These are phyloP conservation scores for Drosophila sp. DNA, from an alignment of 1,140 invertebrate genomes.

Conservation along the genomic window DNA sequence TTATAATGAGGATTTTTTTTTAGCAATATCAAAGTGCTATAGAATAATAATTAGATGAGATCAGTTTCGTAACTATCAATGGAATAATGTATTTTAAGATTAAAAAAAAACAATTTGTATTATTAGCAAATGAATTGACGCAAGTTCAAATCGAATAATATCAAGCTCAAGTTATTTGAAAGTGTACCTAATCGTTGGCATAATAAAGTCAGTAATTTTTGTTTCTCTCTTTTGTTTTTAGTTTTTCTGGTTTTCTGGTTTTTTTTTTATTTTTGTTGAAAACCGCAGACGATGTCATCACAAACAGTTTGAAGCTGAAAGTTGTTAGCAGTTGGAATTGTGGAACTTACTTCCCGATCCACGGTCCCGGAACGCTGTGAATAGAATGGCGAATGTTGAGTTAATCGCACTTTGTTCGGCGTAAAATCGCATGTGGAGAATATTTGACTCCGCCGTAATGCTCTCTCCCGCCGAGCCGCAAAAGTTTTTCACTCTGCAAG, in stretches of 20 bases:
- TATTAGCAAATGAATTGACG: no score
- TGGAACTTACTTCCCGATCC: slow-evolving; percentile 69
- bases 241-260: slow-evolving; percentile 57
- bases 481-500: slow-evolving; percentile 87
- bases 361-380: slow-evolving; percentile 90
- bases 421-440: slow-evolving; percentile 90
- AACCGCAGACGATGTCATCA: slow-evolving; percentile 29
- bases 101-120: no score
- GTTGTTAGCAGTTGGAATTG: slow-evolving; percentile 11
- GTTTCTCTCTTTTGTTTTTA: slow-evolving; percentile 24
- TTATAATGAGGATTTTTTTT: no score
- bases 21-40: no score
- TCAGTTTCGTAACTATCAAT: no score
- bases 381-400: slow-evolving; percentile 89
- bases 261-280: not conserved
- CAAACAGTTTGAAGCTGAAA: not conserved
- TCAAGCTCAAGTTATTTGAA: no score
- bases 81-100: no score
- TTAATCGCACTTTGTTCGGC: slow-evolving; percentile 88
- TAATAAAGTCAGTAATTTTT: slow-evolving; percentile 1
- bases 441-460: slow-evolving; percentile 87
- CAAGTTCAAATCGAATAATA: no score
- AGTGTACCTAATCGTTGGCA: not conserved
- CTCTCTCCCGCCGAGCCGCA: slow-evolving; percentile 92
- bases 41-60: no score